These are phyloP conservation scores for Xenentodon cancila DNA, from an alignment of 2,797 vertebrate species.

Conservation along the genomic window DNA sequence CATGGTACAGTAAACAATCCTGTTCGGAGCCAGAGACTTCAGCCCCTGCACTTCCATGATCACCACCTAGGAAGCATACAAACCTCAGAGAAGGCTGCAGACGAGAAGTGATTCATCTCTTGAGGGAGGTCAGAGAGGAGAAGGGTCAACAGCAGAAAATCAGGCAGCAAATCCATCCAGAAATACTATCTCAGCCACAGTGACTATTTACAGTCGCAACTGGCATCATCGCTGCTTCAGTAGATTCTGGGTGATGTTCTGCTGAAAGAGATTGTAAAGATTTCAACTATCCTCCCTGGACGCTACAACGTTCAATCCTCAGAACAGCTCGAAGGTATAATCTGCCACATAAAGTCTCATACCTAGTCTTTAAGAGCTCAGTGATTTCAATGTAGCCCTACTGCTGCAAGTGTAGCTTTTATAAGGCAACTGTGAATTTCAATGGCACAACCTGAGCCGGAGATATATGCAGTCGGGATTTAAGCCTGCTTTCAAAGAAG, in stretches of 20 bases:
- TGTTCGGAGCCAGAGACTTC: slow-evolving; percentile 97
- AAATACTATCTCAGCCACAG: slow-evolving; percentile 24
- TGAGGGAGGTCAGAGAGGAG: slow-evolving; percentile 10
- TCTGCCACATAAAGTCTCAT: slow-evolving; percentile 33
- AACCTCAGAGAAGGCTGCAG: slow-evolving; percentile 36
- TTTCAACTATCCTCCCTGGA: slow-evolving; percentile 17
- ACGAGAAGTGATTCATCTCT: slow-evolving; percentile 44
- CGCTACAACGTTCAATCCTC: slow-evolving; percentile 15
- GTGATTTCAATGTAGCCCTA: slow-evolving; percentile 23
- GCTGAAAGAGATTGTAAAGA: slow-evolving; percentile 15
- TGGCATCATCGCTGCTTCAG: neutral
- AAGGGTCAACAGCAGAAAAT: slow-evolving; percentile 17
- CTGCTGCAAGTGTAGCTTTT: slow-evolving; percentile 21
- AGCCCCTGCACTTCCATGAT: slow-evolving; percentile 98
- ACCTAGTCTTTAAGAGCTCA: slow-evolving; percentile 30
- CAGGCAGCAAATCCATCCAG: slow-evolving; percentile 19
- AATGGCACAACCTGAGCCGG: slow-evolving; percentile 22
- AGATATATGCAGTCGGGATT: slow-evolving; percentile 28
- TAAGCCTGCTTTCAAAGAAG: slow-evolving; percentile 12
- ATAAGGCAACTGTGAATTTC: slow-evolving; percentile 39
- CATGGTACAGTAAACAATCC: slow-evolving; percentile 99
- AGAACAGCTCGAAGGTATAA: slow-evolving; percentile 26
- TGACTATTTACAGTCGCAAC: slow-evolving; percentile 12
- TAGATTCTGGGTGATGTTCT: slow-evolving; percentile 30
- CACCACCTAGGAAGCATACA: slow-evolving; percentile 87